These are phyloP conservation scores for Drosophila tanythrix DNA, from an alignment of 2,888 invertebrate genomes.

Conservation along the genomic window DNA sequence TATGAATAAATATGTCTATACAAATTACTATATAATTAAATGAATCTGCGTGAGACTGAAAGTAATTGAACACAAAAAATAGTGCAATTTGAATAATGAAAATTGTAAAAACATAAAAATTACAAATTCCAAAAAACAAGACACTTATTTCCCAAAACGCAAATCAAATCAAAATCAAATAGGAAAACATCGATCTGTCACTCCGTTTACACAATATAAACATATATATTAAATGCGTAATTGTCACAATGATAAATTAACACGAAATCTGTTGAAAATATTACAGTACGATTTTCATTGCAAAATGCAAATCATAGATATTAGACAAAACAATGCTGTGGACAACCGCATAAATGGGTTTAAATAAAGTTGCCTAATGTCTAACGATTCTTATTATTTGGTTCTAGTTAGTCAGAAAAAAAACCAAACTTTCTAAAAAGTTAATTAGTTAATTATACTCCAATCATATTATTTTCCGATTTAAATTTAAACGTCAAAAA, in stretches of 20 bases:
- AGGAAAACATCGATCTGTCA: constrained; percentile 37
- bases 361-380: constrained; percentile 51
- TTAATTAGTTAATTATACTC: background rate
- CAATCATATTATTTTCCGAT: background rate
- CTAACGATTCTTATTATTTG: background rate
- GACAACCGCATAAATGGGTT: constrained; percentile 25
- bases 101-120: constrained; percentile 37
- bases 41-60: constrained; percentile 73
- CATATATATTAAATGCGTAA: constrained; percentile 26
- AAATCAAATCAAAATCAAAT: constrained; percentile 50
- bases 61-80: constrained; percentile 60
- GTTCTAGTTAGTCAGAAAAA: background rate
- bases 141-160: constrained; percentile 49
- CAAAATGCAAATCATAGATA: constrained; percentile 3
- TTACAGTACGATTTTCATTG: constrained; percentile 16
- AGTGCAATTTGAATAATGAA: constrained; percentile 57
- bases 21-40: constrained; percentile 46
- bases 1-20: constrained; percentile 52
- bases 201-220: constrained; percentile 36
- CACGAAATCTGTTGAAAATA: constrained; percentile 17
- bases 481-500: background rate
- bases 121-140: constrained; percentile 41
- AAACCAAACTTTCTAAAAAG: background rate
- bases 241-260: constrained; percentile 5
- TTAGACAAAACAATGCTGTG: constrained; percentile 21